Evolutionary conservation across 1,140 invertebrate species (phyloP).

Genomic region (Hestina assimilis): DNA sequence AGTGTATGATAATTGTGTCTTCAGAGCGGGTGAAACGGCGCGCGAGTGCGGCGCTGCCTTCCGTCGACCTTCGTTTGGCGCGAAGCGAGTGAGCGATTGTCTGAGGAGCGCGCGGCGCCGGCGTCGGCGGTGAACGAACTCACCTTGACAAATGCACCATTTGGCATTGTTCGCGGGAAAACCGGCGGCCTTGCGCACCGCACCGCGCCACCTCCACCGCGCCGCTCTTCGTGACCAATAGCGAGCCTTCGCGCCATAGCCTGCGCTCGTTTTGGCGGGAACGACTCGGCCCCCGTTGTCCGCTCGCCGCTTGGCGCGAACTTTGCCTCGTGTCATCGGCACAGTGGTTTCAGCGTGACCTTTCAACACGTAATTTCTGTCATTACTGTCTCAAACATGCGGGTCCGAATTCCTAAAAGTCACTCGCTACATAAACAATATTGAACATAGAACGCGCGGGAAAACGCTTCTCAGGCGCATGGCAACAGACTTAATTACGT

Average conservation of each 20-base stretch:
- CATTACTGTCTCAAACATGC: slow-evolving; percentile 27
- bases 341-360: slow-evolving; percentile 55
- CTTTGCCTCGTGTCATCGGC: slow-evolving; percentile 43
- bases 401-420: slow-evolving; percentile 19
- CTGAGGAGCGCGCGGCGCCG: slow-evolving; percentile 59
- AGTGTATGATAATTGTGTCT: slow-evolving; percentile 54
- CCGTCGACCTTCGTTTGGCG: slow-evolving; percentile 68
- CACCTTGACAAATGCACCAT: slow-evolving; percentile 78
- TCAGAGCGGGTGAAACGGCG: slow-evolving; percentile 48
- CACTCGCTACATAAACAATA: slow-evolving; percentile 15
- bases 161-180: slow-evolving; percentile 78
- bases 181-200: slow-evolving; percentile 74
- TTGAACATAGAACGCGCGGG: slow-evolving; percentile 12
- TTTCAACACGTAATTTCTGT: slow-evolving; percentile 35
- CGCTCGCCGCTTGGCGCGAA: slow-evolving; percentile 33
- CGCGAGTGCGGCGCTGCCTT: slow-evolving; percentile 51
- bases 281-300: slow-evolving; percentile 45
- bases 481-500: slow-evolving; percentile 30
- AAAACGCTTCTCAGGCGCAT: slow-evolving; percentile 24
- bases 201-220: slow-evolving; percentile 53
- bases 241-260: slow-evolving; percentile 70
- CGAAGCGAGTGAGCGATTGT: slow-evolving; percentile 55
- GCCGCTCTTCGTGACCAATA: slow-evolving; percentile 52
- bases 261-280: slow-evolving; percentile 73
- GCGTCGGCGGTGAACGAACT: slow-evolving; percentile 77